These are phyloP conservation scores for Pseudoatta argentina DNA, from an alignment of 1,140 invertebrate genomes.

Conservation along the genomic window DNA sequence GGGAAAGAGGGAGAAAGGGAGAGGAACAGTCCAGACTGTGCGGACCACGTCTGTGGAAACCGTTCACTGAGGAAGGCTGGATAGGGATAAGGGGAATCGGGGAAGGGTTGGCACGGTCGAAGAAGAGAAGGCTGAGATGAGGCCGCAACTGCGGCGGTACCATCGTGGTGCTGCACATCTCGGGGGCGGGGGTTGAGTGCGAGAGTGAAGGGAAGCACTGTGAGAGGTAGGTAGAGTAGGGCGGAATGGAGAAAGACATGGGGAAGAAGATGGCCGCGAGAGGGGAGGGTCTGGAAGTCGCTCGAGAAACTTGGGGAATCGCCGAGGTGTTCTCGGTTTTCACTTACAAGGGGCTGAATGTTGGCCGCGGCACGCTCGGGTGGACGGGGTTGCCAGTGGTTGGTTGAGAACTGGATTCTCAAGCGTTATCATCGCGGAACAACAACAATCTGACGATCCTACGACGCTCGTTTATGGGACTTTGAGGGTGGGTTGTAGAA, in stretches of 20 bases:
- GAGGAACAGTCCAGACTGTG: conserved; percentile 46
- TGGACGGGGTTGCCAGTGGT: conserved; percentile 9
- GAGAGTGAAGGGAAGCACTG: conserved; percentile 18
- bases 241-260: conserved; percentile 38
- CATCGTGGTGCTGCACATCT: conserved; percentile 18
- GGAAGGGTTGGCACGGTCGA: conserved; percentile 34
- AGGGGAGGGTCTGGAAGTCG: conserved; percentile 27
- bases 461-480: not conserved
- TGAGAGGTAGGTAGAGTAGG: not conserved
- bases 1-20: conserved; percentile 42
- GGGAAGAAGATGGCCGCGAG: conserved; percentile 46
- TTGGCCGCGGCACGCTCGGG: conserved; percentile 1
- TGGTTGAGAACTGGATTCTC: conserved; percentile 43
- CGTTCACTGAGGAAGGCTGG: conserved; percentile 37
- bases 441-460: conserved; percentile 43
- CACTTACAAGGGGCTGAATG: conserved; percentile 31
- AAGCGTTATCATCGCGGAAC: conserved; percentile 30
- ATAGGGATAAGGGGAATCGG: conserved; percentile 43
- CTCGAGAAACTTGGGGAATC: conserved; percentile 43
- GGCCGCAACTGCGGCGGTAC: conserved; percentile 61
- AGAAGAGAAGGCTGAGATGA: conserved; percentile 65
- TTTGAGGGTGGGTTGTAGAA: not conserved
- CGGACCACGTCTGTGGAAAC: conserved; percentile 60
- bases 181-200: not conserved
- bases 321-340: conserved; percentile 51